Evolutionary conservation across 30 jellyfish, hydroid and myxozoan genomes (phyloP).

Genomic region (Clytia hemisphaerica): DNA sequence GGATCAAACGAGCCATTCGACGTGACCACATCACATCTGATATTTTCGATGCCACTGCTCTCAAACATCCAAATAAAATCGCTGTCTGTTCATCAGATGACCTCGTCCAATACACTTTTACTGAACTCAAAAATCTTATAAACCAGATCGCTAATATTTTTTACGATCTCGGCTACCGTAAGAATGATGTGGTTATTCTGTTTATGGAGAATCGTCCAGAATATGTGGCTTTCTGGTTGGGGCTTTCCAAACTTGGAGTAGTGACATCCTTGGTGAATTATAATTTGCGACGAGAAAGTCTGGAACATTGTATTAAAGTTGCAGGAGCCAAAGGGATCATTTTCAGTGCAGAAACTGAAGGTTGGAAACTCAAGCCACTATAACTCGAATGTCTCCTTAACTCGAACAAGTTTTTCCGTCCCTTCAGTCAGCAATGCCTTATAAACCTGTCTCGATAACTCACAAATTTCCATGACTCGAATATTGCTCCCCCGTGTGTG

Average conservation of each 20-base stretch:
- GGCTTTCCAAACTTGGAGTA: conserved; percentile 81
- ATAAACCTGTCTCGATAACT: no score
- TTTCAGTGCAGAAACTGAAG: conserved; percentile 47
- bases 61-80: conserved; percentile 52
- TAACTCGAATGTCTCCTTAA: no score
- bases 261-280: conserved; percentile 65
- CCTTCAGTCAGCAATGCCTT: no score
- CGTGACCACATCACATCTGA: conserved; percentile 47
- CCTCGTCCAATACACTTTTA: conserved; percentile 45
- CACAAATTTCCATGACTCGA: no score
- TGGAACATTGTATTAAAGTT: conserved; percentile 62
- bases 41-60: conserved; percentile 42
- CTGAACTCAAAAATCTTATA: conserved; percentile 46
- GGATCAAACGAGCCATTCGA: conserved; percentile 22
- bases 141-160: conserved; percentile 65
- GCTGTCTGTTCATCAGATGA: conserved; percentile 64
- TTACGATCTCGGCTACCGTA: conserved; percentile 48
- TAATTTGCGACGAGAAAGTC: conserved; percentile 72
- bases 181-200: conserved; percentile 78
- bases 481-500: no score
- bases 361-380: no score
- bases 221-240: conserved; percentile 88
- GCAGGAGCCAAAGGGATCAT: conserved; percentile 66
- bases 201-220: conserved; percentile 75
- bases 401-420: no score